Base-by-base conservation (phyloP, 2,888 invertebrate genomes). In the Nephrotoma guestfalica region DNA sequence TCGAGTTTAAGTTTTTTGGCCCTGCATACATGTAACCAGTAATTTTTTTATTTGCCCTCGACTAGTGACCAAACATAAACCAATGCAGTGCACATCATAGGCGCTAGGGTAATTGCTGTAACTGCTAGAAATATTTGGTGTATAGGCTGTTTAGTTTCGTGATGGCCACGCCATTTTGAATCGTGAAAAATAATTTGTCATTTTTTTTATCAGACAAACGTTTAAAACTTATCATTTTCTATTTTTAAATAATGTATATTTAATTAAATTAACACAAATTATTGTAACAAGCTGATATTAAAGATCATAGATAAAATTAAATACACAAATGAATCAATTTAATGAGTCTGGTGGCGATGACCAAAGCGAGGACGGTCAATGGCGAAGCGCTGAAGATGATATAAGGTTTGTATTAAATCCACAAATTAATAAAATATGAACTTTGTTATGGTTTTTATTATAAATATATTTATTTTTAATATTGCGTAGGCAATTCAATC, bases 301-400 rank as follows among this genome's bases (percentile, higher is more conserved):
- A 15, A 9, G 18, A 71, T 30, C 7, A 71, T 9, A 30, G 30
- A 57, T 30, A 71, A 7, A 30, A 30, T 71, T 71, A 9, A 71
- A 11, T 30, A 6, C 71, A 9, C 18, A 30, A 30, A 86, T 86
- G 86, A 86, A 86, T 86, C 88, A 89, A 87, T 88, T 88, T 88
- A 90, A 90, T 88, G 90, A 90, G 88, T 91, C 91, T 87, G 91
- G 91, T 87, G 86, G 42, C 87, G 95, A 95, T 90, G 95, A 95
- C 90, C 95, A 95, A 92, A 96, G 96, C 91, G 96, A 96, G 92
- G 96, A 96, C 92, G 96, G 96, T 88, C 96, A 96, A 93, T 93
- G 96, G 90, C 95, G 95, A 90, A 96, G 96, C 91, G 96, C 96
- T 89, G 91, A 93, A 87, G 92, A 91, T 88, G 91, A 93, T 90